A percentile compares a stretch with the other conserved stretches of the same genome.
Evolutionary conservation across 2,888 invertebrate species (phyloP).

Genomic region (Metalampra italica): DNA sequence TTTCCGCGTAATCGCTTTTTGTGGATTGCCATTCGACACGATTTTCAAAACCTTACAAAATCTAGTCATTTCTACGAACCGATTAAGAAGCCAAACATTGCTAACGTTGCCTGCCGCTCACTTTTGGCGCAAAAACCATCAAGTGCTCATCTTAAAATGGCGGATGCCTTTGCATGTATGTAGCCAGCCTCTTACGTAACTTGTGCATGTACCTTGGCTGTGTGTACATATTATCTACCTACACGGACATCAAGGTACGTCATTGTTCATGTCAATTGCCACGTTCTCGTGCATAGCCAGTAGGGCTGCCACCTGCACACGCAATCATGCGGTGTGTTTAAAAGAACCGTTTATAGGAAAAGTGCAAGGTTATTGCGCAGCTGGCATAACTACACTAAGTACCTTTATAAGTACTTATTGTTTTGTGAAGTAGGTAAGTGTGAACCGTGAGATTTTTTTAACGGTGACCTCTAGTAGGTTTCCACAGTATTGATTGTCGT

Average conservation of each 20-base stretch:
- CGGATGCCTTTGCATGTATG: conserved; percentile 51
- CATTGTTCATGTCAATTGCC: conserved; percentile 60
- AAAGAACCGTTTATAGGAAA: conserved; percentile 43
- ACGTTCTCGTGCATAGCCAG: conserved; percentile 56
- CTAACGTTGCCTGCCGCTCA: conserved; percentile 50
- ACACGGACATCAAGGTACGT: conserved; percentile 42
- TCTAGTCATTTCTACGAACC: conserved; percentile 26
- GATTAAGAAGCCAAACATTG: conserved; percentile 35
- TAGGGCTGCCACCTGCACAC: conserved; percentile 28
- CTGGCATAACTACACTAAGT: conserved; percentile 7
- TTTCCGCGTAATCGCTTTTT: conserved; percentile 29
- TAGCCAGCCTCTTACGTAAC: conserved; percentile 48
- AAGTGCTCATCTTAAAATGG: conserved; percentile 63
- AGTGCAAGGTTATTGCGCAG: conserved; percentile 46
- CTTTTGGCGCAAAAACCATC: conserved; percentile 57
- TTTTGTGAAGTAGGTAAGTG: background rate
- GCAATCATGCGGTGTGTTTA: conserved; percentile 42
- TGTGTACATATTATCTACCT: conserved; percentile 38
- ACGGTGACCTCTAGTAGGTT: background rate
- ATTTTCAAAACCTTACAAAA: conserved; percentile 31
- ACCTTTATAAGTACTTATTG: conserved; percentile 21
- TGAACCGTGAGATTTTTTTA: conserved; percentile 8
- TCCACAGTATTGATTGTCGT: background rate
- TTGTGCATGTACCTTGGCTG: conserved; percentile 29
- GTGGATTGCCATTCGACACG: conserved; percentile 23